These are phyloP conservation scores for Eudemis profundana DNA, from an alignment of 2,888 invertebrate species.

Conservation along the genomic window DNA sequence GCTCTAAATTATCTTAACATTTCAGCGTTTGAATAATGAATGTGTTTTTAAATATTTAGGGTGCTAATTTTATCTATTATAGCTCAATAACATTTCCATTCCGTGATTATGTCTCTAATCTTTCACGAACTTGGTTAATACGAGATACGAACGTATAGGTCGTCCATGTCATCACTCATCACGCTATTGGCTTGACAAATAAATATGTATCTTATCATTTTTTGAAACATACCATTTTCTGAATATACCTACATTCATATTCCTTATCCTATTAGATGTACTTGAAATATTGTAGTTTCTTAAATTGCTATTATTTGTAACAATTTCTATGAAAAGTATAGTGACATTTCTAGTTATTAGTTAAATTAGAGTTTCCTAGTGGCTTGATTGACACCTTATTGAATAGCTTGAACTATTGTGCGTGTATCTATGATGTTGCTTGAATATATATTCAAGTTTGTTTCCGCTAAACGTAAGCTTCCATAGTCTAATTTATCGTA, in stretches of 20 bases:
- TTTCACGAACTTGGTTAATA: constrained; percentile 36
- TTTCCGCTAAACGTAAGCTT: background rate
- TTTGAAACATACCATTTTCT: too few species aligned
- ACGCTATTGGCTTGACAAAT: constrained; percentile 12
- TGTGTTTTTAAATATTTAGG: background rate
- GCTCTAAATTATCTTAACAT: background rate
- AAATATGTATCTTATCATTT: constrained; percentile 4
- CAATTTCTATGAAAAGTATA: background rate
- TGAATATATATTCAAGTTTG: constrained; percentile 13
- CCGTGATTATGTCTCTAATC: constrained; percentile 25
- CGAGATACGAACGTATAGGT: constrained; percentile 33
- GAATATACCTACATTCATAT: too few species aligned
- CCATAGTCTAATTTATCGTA: background rate
- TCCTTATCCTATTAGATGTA: too few species aligned
- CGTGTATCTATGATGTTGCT: constrained; percentile 24
- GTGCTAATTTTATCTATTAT: background rate
- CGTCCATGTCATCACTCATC: constrained; percentile 29
- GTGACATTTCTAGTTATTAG: background rate
- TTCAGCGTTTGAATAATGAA: background rate
- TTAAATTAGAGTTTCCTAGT: constrained; percentile 11
- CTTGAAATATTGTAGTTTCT: too few species aligned
- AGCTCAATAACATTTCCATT: constrained; percentile 19
- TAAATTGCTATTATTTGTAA: too few species aligned
- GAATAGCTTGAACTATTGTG: constrained; percentile 22
- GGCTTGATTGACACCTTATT: constrained; percentile 20